Base-by-base conservation (phyloP, 2,888 invertebrate genomes). In the Deroplatys truncata region DNA sequence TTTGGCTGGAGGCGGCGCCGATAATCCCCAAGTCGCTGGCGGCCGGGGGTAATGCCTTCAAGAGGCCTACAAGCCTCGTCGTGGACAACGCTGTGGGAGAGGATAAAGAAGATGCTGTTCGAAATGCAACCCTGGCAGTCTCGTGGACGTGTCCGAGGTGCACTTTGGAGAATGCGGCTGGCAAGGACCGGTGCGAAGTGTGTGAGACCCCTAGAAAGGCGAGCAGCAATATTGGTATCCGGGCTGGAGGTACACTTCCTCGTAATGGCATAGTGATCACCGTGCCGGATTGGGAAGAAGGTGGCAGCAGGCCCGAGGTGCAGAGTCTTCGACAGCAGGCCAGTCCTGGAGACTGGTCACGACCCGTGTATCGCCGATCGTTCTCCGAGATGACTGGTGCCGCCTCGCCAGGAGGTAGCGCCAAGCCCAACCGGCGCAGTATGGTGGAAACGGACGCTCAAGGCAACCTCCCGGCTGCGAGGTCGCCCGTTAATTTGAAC, bases 141-240 rank as follows among this genome's bases (percentile, higher is more conserved):
- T 86, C 72, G 88, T 97, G 97, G 97, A 95, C 96, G 25, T 97
- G 97, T 92, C 95, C 95, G 91, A 95, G 96, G 92, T 97, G 97
- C 92, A 97, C 97, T 0, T 93, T 97, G 82, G 95, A 97, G 91
- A 97, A 97, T 93, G 94, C 95, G 88, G 95, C 95, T 0, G 95
- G 95, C 49, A 94, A 95, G 90, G 95, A 95, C 10, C 95, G 96
- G 90, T 97, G 97, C 93, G 96, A 96, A 92, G 96, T 97, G 0
- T 97, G 97, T 92, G 95, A 97, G 91, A 95, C 96, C 0, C 97
- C 97, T 0, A 94, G 95, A 91, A 94, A 92, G 91, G 91, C 92
- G 28, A 92, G 91, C 90, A 91, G 91, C 84, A 91, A 92, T 28
- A 88, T 90, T 84, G 91, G 90, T 49, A 28, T 89, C 20, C 88